Evolutionary conservation across 2,797 vertebrate species (phyloP), one percentile per base, ranked within the genome.

Genomic region (Malurus splendens): DNA sequence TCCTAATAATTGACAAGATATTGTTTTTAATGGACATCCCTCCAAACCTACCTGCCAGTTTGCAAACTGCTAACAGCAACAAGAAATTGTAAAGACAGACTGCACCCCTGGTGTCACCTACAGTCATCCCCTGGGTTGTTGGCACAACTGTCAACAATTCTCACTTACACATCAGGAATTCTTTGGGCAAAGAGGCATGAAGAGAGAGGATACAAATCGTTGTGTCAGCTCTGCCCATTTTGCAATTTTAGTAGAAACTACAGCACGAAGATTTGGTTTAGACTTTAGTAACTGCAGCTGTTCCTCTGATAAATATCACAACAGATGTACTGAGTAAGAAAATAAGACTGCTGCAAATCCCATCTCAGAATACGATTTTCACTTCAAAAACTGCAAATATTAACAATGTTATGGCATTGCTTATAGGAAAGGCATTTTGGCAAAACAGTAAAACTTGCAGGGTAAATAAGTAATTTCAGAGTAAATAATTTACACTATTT

Each of bases 11-110:
- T 85, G 61, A 89, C 51, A 89, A 85, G 61, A 74, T 27, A 10
- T 51, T 84, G 50, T 84, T 92, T 90, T 77, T 65, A 90, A 74
- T 52, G 82, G 72, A 52, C 73, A 59, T 44, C 25, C 12, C 33
- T 65, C 52, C 51, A 65, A 80, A 61, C 10, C 65, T 57, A 74
- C 42, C 57, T 74, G 59, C 51, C 82, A 82, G 61, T 57, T 25
- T 65, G 36, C 72, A 77, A 90, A 85, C 27, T 68, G 38, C 59
- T 77, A 77, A 78, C 23, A 80, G 66, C 72, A 87, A 85, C 30
- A 74, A 38, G 56, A 90, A 73, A 62, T 18, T 9, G 0, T 33
- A 33, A 82, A 54, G 81, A 80, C 18, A 74, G 85, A 55, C n/a
- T 41, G 36, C 5, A 2, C n/a, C 20, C 62, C 68, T 4, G 1